phyloP scores from a whole-genome alignment of 2,797 vertebrate genomes.

The Pseudomugil tenellus region DNA sequence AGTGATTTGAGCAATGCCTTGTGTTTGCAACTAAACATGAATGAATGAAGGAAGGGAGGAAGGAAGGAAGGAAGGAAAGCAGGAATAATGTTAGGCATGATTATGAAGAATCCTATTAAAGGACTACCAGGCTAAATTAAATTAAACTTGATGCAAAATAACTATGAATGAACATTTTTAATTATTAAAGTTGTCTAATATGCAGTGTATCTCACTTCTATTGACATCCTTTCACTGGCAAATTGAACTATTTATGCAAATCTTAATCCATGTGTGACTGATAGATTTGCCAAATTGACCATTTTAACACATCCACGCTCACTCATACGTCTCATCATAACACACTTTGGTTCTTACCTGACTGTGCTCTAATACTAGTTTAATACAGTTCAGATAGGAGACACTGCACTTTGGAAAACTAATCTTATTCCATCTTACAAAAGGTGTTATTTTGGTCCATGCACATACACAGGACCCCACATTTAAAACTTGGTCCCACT shows the following conservation, averaged over 20 bases:
- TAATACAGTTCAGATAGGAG: slow-evolving; percentile 47
- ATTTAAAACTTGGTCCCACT: slow-evolving; percentile 58
- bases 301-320: slow-evolving; percentile 20
- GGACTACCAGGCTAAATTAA: slow-evolving; percentile 34
- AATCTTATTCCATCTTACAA: slow-evolving; percentile 54
- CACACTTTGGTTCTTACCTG: slow-evolving; percentile 19
- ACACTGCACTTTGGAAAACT: slow-evolving; percentile 36
- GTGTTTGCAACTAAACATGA: slow-evolving; percentile 51
- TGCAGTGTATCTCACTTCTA: slow-evolving; percentile 23
- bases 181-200: slow-evolving; percentile 29
- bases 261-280: slow-evolving; percentile 26
- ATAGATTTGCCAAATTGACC: slow-evolving; percentile 48
- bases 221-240: slow-evolving; percentile 1
- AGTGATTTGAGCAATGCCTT: slow-evolving; percentile 34
- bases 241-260: slow-evolving; percentile 27
- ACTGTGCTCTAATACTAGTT: slow-evolving; percentile 33
- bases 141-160: slow-evolving; percentile 34
- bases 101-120: slow-evolving; percentile 48
- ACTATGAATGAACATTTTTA: slow-evolving; percentile 26
- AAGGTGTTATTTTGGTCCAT: slow-evolving; percentile 46
- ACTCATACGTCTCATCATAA: slow-evolving; percentile 6
- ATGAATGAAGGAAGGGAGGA: slow-evolving; percentile 50
- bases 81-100: slow-evolving; percentile 37
- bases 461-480: slow-evolving; percentile 24
- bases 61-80: slow-evolving; percentile 16